These are phyloP conservation scores for Belgica antarctica DNA, from an alignment of 2,888 invertebrate genomes.

Conservation along the genomic window DNA sequence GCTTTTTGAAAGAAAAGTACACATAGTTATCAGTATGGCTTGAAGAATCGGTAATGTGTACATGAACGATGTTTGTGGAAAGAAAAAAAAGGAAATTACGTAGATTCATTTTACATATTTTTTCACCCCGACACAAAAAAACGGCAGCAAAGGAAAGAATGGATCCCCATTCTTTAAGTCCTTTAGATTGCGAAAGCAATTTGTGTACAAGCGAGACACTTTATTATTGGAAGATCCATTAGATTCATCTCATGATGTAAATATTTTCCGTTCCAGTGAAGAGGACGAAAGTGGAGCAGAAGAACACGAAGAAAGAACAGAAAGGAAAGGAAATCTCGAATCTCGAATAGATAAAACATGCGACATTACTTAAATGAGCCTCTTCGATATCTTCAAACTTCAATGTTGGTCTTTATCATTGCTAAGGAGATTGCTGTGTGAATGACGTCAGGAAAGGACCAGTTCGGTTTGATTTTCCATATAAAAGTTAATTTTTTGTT, in stretches of 20 bases:
- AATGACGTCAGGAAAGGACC: no score
- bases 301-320: no score
- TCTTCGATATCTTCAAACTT: neutral
- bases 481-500: neutral
- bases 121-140: no score
- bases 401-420: no score
- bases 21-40: neutral
- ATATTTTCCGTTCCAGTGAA: neutral
- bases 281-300: neutral
- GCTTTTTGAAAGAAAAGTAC: conserved; percentile 5
- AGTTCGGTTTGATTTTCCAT: neutral
- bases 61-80: conserved; percentile 19
- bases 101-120: conserved; percentile 33
- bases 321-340: neutral
- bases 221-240: conserved; percentile 31
- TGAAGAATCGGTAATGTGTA: conserved; percentile 21
- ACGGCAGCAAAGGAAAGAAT: conserved; percentile 1
- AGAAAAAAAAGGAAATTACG: conserved; percentile 37
- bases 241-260: conserved; percentile 16
- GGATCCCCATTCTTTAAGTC: neutral
- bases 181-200: conserved; percentile 21
- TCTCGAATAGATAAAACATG: neutral
- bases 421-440: no score
- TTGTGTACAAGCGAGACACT: conserved; percentile 31
- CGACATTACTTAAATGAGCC: conserved; percentile 9